Base-by-base conservation (phyloP, 2,113 vertebrate species). In the Oenanthe melanoleuca region DNA sequence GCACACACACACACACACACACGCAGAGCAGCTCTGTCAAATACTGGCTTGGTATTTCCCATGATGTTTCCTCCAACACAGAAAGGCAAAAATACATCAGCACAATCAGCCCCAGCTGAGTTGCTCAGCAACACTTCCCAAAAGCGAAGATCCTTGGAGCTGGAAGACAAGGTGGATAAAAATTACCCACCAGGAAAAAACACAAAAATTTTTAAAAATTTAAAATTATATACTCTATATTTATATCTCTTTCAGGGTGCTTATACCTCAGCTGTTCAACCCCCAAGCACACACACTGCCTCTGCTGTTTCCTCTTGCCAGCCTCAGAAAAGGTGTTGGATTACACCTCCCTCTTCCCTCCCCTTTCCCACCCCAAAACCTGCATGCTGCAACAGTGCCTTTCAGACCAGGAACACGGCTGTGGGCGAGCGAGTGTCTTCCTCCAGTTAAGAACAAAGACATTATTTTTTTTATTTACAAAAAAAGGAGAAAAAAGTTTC, bases 371-470 rank as follows among this genome's bases (percentile, higher is more conserved):
- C 53, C 47, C 66, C 83, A 50, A 52, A 80, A 69, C 37, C 67
- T 79, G 64, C 37, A 47, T 71, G 87, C 77, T 97, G 93, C 78
- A 85, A 85, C 12, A 22, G 64, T 64, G 82, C 84, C 84, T 96
- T 86, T 97, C 86, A 94, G 89, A 80, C 78, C 95, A 97, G 94
- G 95, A 95, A 92, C 91, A 81, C 90, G 92, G 96, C 91, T 86
- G 81, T 31, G 90, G 96, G 93, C 83, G 93, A 96, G 91, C 86
- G 5, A 97, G 70, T 22, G 57, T 96, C 96, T 97, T 97, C 94
- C 97, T 97, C 96, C 95, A 88, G 89, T 95, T 96, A 98, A 98
- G 97, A 98, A 98, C 95, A 97, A 97, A 98, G 97, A 97, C 97
- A 97, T 97, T 66, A 81, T 97, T 97, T 63, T 75, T 89, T 97